Percentiles rank a stretch among this genome's conserved stretches.
These are phyloP conservation scores for Masticophis lateralis DNA, from an alignment of 2,797 vertebrate genomes.

Conservation along the genomic window DNA sequence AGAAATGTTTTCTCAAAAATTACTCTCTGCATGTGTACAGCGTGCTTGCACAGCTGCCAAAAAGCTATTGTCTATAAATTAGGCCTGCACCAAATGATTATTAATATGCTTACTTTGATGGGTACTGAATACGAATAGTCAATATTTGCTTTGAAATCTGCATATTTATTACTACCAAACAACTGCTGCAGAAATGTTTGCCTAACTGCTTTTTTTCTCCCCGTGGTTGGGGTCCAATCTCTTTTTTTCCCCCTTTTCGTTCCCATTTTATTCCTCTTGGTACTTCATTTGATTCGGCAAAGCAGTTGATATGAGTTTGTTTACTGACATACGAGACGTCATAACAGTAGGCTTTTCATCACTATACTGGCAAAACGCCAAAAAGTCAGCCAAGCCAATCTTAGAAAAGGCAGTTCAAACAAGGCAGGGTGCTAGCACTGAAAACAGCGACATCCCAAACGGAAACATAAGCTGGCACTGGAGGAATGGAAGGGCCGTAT, in stretches of 20 bases:
- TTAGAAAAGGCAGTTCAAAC: background rate
- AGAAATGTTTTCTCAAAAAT: background rate
- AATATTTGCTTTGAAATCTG: background rate
- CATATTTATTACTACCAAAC: background rate
- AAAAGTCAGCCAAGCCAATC: background rate
- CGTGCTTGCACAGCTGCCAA: background rate
- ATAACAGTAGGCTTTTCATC: background rate
- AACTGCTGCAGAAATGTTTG: background rate
- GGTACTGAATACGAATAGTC: background rate
- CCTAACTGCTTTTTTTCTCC: background rate
- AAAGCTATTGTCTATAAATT: background rate
- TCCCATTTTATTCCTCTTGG: background rate
- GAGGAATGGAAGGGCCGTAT: background rate
- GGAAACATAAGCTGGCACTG: background rate
- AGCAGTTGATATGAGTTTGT: background rate
- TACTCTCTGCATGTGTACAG: background rate
- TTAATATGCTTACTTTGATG: background rate
- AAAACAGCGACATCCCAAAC: background rate
- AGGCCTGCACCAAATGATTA: background rate
- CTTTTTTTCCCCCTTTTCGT: background rate
- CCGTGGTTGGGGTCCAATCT: background rate
- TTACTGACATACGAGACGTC: background rate
- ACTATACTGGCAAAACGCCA: background rate
- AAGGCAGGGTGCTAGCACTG: background rate
- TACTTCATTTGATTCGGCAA: background rate